These are phyloP conservation scores for Prorops nasuta DNA, from an alignment of 1,140 invertebrate genomes.

Conservation along the genomic window DNA sequence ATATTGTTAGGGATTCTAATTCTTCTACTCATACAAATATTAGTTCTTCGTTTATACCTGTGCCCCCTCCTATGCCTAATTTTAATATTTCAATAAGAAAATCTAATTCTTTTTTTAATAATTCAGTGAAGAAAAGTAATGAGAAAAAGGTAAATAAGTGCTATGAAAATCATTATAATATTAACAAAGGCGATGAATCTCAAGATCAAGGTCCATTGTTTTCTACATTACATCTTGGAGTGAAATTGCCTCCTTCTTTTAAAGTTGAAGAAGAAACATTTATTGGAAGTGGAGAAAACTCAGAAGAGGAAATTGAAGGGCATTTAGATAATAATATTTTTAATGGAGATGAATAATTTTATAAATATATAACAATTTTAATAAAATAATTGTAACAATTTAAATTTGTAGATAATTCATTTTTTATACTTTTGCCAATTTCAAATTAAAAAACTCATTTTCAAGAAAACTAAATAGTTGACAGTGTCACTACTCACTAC, in stretches of 20 bases:
- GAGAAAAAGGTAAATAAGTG: no score
- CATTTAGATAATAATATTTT: no score
- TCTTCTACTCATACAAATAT: neutral
- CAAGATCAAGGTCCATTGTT: neutral
- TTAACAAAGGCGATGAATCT: neutral
- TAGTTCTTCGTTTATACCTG: constrained; percentile 1
- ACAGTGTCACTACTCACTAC: no score
- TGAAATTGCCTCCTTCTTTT: constrained; percentile 20
- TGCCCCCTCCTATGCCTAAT: constrained; percentile 19
- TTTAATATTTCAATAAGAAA: neutral
- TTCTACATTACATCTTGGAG: constrained; percentile 2
- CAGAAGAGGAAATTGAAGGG: constrained; percentile 39
- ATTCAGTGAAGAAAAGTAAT: neutral
- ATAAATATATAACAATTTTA: neutral
- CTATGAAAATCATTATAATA: no score
- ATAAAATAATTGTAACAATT: neutral
- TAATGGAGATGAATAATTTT: no score
- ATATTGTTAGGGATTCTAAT: constrained; percentile 8
- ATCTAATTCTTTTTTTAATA: no score
- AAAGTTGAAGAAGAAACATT: constrained; percentile 44
- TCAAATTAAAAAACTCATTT: neutral
- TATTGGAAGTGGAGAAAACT: constrained; percentile 50
- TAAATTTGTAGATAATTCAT: neutral
- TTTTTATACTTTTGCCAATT: neutral
- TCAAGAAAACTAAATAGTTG: neutral